phyloP scores from a whole-genome alignment of 2,113 vertebrate species.

The Rhabdornis inornatus region DNA sequence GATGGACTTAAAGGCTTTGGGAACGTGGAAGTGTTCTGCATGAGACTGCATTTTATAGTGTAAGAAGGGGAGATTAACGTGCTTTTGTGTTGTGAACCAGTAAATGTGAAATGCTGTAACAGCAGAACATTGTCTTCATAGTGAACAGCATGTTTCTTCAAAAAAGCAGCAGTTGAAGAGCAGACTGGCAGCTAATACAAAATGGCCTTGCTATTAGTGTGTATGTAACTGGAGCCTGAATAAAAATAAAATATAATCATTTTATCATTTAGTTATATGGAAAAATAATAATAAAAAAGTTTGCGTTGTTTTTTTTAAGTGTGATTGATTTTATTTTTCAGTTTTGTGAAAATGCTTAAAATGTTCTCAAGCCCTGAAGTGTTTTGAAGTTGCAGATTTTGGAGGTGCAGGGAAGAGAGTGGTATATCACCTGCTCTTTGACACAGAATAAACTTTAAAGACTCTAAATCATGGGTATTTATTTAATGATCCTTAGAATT shows the following conservation, averaged over 20 bases:
- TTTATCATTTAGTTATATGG: not conserved
- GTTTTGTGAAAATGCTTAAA: not conserved
- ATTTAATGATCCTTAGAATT: not conserved
- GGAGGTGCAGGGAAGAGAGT: not conserved
- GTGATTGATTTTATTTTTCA: not conserved
- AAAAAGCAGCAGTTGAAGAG: not conserved
- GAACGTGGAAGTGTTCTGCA: not conserved
- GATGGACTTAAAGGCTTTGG: not conserved
- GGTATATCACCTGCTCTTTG: not conserved
- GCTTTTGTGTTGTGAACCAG: not conserved
- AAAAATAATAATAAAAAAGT: not conserved
- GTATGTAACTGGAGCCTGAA: not conserved
- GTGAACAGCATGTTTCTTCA: not conserved
- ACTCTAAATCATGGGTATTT: fast-evolving
- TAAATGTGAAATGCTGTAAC: not conserved
- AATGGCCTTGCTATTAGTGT: not conserved
- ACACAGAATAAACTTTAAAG: not conserved
- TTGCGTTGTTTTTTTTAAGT: not conserved
- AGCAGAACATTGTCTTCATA: not conserved
- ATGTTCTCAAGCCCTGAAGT: not conserved
- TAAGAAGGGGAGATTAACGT: not conserved
- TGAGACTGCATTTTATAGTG: not conserved
- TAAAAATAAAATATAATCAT: not conserved
- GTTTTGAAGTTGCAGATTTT: not conserved
- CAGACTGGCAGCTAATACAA: not conserved